These are phyloP conservation scores for Numenius arquata DNA, from an alignment of 2,113 vertebrate species.

Conservation along the genomic window DNA sequence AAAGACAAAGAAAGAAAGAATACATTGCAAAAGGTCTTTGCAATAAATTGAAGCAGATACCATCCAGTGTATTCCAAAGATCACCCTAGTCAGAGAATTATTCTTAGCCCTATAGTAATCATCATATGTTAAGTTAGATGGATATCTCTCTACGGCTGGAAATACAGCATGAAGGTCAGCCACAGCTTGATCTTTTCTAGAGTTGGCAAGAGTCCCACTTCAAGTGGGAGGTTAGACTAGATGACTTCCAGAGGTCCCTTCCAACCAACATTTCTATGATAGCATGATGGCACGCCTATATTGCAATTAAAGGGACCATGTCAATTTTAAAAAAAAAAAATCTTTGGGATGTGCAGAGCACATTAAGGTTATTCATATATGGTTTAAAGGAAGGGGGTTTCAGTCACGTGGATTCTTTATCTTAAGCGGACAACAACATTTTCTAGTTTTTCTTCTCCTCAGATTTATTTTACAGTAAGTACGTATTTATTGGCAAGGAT, in stretches of 20 bases:
- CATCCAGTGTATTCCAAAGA: neutral
- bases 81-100: neutral
- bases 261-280: neutral
- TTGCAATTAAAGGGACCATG: neutral
- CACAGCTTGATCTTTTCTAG: neutral
- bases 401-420: neutral
- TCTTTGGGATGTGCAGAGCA: neutral
- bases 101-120: slow-evolving; percentile 16
- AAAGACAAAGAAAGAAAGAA: neutral
- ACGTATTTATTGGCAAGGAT: neutral
- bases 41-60: neutral
- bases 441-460: neutral
- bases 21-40: neutral
- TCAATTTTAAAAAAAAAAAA: neutral
- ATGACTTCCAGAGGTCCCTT: neutral
- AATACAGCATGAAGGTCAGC: neutral
- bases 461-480: neutral
- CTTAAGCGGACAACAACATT: neutral
- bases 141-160: neutral
- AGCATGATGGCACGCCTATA: neutral
- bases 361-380: neutral
- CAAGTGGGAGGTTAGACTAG: neutral
- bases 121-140: neutral
- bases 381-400: neutral
- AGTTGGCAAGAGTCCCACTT: neutral